Evolutionary conservation across 2,888 invertebrate species (phyloP).

Genomic region (Conops quadrifasciatus): DNA sequence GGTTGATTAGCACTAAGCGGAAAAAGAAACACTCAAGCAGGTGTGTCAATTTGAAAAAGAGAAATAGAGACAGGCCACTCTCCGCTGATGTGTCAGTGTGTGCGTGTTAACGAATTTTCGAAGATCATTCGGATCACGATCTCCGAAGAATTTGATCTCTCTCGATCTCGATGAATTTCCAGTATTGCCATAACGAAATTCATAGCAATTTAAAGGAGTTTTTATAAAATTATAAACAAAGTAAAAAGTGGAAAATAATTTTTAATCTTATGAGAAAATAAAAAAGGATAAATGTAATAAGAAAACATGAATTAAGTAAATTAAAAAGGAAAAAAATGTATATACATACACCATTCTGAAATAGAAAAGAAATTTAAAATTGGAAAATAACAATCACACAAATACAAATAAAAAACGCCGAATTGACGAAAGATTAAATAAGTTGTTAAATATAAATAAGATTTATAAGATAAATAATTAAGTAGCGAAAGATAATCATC

Average conservation of each 20-base stretch:
- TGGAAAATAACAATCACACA: too few relatives aligned
- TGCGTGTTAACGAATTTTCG: neutral
- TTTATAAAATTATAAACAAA: neutral
- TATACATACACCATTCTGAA: too few relatives aligned
- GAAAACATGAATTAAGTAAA: neutral
- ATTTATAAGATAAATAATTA: too few relatives aligned
- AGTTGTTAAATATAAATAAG: too few relatives aligned
- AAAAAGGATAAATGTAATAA: conserved; percentile 15
- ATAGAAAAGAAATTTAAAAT: too few relatives aligned
- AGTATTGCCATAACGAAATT: conserved; percentile 22
- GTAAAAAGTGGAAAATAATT: neutral
- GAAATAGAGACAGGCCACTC: neutral
- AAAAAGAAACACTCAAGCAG: conserved; percentile 29
- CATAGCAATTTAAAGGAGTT: neutral
- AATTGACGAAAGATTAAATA: too few relatives aligned
- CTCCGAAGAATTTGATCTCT: conserved; percentile 2
- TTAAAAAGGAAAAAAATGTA: too few relatives aligned
- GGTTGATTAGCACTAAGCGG: neutral
- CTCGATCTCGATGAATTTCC: neutral
- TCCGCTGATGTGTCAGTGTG: neutral
- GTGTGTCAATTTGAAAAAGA: conserved; percentile 20
- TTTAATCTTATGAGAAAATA: neutral
- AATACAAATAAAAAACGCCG: too few relatives aligned
- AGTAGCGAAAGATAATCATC: too few relatives aligned
- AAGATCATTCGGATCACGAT: conserved; percentile 6